A percentile compares a stretch with the other conserved stretches of the same genome.
phyloP scores from a whole-genome alignment of 2,113 vertebrate species.

The Scomber scombrus region DNA sequence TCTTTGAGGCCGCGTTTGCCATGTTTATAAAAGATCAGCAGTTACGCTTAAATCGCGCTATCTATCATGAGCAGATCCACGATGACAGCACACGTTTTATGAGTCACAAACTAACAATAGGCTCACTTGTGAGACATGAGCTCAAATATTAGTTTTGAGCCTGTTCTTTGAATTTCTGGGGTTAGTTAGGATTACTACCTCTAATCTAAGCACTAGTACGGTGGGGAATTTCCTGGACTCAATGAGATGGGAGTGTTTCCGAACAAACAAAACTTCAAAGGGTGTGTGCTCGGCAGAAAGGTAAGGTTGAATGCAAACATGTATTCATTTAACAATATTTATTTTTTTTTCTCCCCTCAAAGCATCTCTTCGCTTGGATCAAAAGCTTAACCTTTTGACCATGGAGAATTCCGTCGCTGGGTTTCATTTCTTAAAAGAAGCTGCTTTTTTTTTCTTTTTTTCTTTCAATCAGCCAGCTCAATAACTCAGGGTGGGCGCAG shows the following conservation, averaged over 20 bases:
- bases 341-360: conserved; percentile 71
- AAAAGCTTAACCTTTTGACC: conserved; percentile 84
- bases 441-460: neutral
- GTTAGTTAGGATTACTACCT: conserved; percentile 78
- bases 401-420: conserved; percentile 67
- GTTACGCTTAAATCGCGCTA: conserved; percentile 62
- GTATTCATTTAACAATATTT: conserved; percentile 81
- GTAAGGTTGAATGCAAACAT: conserved; percentile 81
- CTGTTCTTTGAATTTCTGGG: conserved; percentile 81
- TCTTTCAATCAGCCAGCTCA: conserved; percentile 38
- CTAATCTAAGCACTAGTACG: conserved; percentile 72
- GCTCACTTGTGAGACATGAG: conserved; percentile 79
- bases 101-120: conserved; percentile 78
- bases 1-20: conserved; percentile 44
- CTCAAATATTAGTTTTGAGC: conserved; percentile 81
- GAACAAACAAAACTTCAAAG: conserved; percentile 83
- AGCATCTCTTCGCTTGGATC: conserved; percentile 79
- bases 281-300: conserved; percentile 71
- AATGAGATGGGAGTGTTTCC: conserved; percentile 81
- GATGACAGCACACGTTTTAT: conserved; percentile 72
- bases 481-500: conserved; percentile 54
- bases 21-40: conserved; percentile 75
- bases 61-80: conserved; percentile 72
- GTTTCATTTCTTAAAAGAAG: conserved; percentile 67
- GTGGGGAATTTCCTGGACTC: conserved; percentile 78